phyloP scores from a whole-genome alignment of 2,888 invertebrate species.

The Teleogryllus oceanicus region DNA sequence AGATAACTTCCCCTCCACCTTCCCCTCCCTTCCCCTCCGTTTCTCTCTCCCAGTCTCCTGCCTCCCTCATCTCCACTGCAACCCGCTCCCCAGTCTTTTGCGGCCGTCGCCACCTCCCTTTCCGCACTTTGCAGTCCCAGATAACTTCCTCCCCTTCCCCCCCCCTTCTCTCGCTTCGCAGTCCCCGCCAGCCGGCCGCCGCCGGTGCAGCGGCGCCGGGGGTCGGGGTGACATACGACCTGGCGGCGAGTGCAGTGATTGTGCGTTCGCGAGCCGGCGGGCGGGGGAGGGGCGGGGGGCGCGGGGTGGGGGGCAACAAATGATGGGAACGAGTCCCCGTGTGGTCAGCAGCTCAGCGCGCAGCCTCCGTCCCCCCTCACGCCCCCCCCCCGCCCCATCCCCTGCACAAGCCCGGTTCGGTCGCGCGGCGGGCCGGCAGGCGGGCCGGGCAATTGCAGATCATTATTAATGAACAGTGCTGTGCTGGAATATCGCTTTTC shows the following conservation, averaged over 20 bases:
- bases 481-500: constrained; percentile 37
- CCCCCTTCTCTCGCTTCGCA: too few relatives aligned
- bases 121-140: too few relatives aligned
- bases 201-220: background rate
- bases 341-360: constrained; percentile 28
- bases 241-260: constrained; percentile 6
- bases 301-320: constrained; percentile 27
- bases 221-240: background rate
- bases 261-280: constrained; percentile 20
- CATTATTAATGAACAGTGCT: constrained; percentile 39
- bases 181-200: background rate
- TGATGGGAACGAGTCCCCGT: constrained; percentile 34
- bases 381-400: background rate
- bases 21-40: too few relatives aligned
- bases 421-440: background rate
- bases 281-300: constrained; percentile 18
- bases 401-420: background rate
- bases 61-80: too few relatives aligned
- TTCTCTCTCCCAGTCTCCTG: too few relatives aligned
- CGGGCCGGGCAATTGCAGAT: constrained; percentile 36
- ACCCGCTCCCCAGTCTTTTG: too few relatives aligned
- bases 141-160: too few relatives aligned
- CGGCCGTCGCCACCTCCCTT: too few relatives aligned
- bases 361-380: background rate
- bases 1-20: too few relatives aligned